phyloP scores from a whole-genome alignment of 2,888 invertebrate species.

The Plagiodera versicolora region DNA sequence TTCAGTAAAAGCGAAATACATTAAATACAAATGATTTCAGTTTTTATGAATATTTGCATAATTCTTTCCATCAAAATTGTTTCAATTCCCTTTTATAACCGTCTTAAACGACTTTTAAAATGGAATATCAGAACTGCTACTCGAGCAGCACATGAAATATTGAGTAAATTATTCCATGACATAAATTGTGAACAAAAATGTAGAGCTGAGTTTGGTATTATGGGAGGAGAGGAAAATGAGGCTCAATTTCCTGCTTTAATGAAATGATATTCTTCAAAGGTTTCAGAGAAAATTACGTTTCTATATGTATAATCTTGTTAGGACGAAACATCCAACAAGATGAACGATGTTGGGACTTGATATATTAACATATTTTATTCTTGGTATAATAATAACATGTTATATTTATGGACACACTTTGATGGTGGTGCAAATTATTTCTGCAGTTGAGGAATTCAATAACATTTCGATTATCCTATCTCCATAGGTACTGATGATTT shows the following conservation, averaged over 20 bases:
- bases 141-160: slow-evolving; percentile 23
- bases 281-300: too few relatives aligned
- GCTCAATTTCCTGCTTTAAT: neutral
- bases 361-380: too few relatives aligned
- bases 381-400: too few relatives aligned
- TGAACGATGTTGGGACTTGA: too few relatives aligned
- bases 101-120: slow-evolving; percentile 21
- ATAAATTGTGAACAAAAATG: slow-evolving; percentile 5
- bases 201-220: neutral
- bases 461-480: too few relatives aligned
- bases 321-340: too few relatives aligned
- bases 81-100: slow-evolving; percentile 34
- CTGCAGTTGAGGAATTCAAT: too few relatives aligned
- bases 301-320: too few relatives aligned
- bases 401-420: too few relatives aligned
- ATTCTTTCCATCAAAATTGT: slow-evolving; percentile 31
- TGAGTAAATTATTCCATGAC: slow-evolving; percentile 22
- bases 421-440: too few relatives aligned
- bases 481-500: too few relatives aligned
- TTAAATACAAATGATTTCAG: slow-evolving; percentile 30
- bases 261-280: too few relatives aligned
- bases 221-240: neutral
- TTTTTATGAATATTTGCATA: slow-evolving; percentile 32
- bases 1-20: slow-evolving; percentile 27
- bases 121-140: slow-evolving; percentile 17